Base-by-base conservation (phyloP, 1,140 invertebrate genomes). In the Pseudomyrmex flavicornis region DNA sequence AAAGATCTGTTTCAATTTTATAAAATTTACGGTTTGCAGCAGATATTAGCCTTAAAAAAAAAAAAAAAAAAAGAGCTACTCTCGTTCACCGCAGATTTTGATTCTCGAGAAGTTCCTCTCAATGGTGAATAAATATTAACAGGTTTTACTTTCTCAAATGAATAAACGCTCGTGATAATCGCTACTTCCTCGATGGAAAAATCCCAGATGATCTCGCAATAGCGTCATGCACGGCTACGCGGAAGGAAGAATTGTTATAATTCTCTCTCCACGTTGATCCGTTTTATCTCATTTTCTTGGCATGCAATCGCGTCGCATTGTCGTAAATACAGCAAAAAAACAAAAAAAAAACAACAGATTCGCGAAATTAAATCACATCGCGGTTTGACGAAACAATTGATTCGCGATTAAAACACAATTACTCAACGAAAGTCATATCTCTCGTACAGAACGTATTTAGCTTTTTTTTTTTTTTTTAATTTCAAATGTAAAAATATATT, bases 141-240 rank as follows among this genome's bases (percentile, higher is more conserved):
- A 35, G 7, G 12, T n/a, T 20, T 50, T 10, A 35, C 5, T 65
- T 76, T 44, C 0, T 35, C 4, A 9, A 46, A 66, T 13, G 12
- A 44, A 20, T 66, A 56, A 77, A 68, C 17, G 15, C 17, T 62
- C 10, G 15, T 59, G n/a, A 80, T 20, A 48, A 7, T 50, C 0
- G 20, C 44, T 52, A 66, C 35, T 13, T 3, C 5, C 52, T 56
- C 20, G 54, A 48, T 20, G 22, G 44, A 8, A 59, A 59, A 59
- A 59, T 70, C n/a, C 65, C 54, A 77, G 63, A 77, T 77, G 76
- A 80, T 80, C 48, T 35, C 35, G 50, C 20, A 50, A 59, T 15
- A 76, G 48, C 44, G 35, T 52, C 13, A 15, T 20, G 3, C 15
- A 26, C 26, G 26, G 26, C 26, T 26, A 17, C 5, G 44, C 54